Base-by-base conservation (phyloP, 2,113 vertebrate species). In the Engraulis encrasicolus region DNA sequence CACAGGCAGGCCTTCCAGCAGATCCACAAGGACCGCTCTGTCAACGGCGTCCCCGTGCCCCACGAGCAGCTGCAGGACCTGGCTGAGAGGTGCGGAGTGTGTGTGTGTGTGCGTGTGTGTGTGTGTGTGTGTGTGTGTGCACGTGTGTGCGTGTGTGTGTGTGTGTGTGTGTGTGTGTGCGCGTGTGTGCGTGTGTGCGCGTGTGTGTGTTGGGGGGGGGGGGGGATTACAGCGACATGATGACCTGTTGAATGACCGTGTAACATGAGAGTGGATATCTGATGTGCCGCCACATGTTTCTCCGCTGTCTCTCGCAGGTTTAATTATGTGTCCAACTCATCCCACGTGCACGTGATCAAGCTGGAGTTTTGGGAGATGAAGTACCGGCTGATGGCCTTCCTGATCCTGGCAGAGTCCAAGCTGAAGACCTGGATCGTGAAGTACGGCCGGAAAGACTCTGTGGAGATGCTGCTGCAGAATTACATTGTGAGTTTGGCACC, bases 371-470 rank as follows among this genome's bases (percentile, higher is more conserved):
- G 98, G 93, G 97, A 99, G 92, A 95, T 98, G 92, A 99, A 99
- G 92, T 99, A 99, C 88, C 96, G 97, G 78, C 94, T 99, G 78
- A 96, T 99, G 90, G 97, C 97, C 19, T 97, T 99, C 80, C 94
- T 99, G 80, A 95, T 97, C 79, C 92, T 99, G 85, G 98, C 98
- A 48, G 98, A 99, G 92, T 97, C 97, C 11, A 99, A 99, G 90
- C 97, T 99, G 80, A 99, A 99, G 91, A 97, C 97, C 0, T 99
- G 98, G 98, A 99, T 99, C 91, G 96, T 99, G 87, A 99, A 99
- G 94, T 99, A 99, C 0, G 98, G 98, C 91, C 95, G 98, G 23
- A 93, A 96, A 58, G 98, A 99, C 36, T 98, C 98, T 0, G 98
- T 99, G 81, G 97, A 99, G 87, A 93, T 98, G 9, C 94, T 99